Evolutionary conservation across 2,113 vertebrate genomes (phyloP).

Genomic region (Nannospalax galili): DNA sequence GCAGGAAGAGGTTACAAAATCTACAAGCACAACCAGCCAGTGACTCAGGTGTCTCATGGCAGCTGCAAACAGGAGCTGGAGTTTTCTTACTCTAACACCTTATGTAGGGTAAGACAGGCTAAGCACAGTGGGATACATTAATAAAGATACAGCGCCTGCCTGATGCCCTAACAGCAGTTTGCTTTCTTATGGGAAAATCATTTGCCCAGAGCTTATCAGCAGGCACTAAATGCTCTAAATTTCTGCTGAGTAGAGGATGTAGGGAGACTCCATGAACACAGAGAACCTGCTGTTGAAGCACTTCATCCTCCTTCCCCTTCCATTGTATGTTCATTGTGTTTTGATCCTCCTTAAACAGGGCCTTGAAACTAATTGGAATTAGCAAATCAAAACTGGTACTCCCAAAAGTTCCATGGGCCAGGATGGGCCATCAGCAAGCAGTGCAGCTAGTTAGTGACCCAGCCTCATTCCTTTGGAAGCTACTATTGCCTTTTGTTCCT

Average conservation of each 20-base stretch:
- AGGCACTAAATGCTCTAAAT: not conserved
- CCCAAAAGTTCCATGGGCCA: not conserved
- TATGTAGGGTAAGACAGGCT: not conserved
- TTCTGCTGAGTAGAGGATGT: too few species aligned
- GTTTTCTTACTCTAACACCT: not conserved
- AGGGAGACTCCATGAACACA: not conserved
- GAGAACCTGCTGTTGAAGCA: not conserved
- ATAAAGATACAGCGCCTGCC: not conserved
- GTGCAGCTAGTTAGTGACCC: not conserved
- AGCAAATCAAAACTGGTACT: constrained; percentile 22
- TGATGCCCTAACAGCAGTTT: not conserved
- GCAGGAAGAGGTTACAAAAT: not conserved
- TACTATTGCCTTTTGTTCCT: not conserved
- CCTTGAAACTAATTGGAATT: constrained; percentile 7
- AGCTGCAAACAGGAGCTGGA: not conserved
- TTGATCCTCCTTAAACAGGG: not conserved
- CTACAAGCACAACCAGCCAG: not conserved
- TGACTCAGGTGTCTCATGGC: not conserved
- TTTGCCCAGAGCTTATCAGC: not conserved
- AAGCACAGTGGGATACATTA: not conserved
- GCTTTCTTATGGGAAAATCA: not conserved
- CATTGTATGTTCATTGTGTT: not conserved
- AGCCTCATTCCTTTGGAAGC: not conserved
- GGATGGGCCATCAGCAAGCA: not conserved
- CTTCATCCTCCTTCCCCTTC: not conserved